Base-by-base conservation (phyloP, 2,113 vertebrate species). In the Carettochelys insculpta region DNA sequence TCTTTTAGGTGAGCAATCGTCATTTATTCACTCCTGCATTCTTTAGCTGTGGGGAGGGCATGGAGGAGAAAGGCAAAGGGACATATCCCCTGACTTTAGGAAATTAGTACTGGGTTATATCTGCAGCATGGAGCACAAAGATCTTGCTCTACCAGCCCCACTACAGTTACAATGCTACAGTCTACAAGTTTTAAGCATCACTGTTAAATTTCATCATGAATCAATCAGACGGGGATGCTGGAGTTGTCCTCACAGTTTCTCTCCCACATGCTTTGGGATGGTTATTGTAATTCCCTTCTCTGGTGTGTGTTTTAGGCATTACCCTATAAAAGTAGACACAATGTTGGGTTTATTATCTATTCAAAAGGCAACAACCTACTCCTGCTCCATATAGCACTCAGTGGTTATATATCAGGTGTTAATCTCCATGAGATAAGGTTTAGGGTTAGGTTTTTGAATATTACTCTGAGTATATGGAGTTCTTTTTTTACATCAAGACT, bases 311-410 rank as follows among this genome's bases (percentile, higher is more conserved):
- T n/a, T 22, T 3, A 95, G 92, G 82, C 83, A 87, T 92, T 92
- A 95, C 80, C 83, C 81, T 88, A 87, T 80, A 54, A 65, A 92
- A 93, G 92, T 82, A 93, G 86, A n/a, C n/a, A n/a, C 45, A 91
- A 80, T 85, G 68, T 68, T 52, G 61, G 14, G 45, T 83, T 93
- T 93, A 91, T 83, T 76, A 92, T 68, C 80, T 31, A 47, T 81
- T 90, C 93, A 92, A 95, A 96, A 95, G 86, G 92, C 85, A 92
- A 94, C 82, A 95, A 83, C 34, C 11, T 77, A 89, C 81, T 88
- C 77, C 65, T 78, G 68, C 38, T 84, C 80, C 85, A 91, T 82
- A 68, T 54, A 95, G 71, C 2, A 3, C 75, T 71, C 58, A 75
- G 47, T 77, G 78, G 50, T 83, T 94, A 86, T 54, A 61, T 88